Evolutionary conservation across 2,113 vertebrate genomes (phyloP), one percentile per base, ranked within the genome.

Genomic region (Clarias macrocephalus): DNA sequence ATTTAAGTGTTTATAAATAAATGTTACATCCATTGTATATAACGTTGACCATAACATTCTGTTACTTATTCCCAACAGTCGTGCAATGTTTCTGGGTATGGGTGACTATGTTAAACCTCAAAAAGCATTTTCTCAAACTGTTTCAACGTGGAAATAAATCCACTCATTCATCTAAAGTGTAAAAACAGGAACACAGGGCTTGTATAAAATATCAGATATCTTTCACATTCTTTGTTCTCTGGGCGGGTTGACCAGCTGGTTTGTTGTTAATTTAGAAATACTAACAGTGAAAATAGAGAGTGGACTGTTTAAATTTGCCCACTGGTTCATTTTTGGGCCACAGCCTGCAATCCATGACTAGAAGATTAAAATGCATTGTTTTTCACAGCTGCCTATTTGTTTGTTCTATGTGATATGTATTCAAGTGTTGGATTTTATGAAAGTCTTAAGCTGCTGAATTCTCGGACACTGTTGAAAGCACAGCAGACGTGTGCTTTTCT

Each of bases 381-480:
- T 81, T 91, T 89, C 77, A 84, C 10, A 84, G 79, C 89, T 91
- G 88, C 80, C 91, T 85, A 86, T 93, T 91, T 90, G 83, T 85
- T 80, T 91, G 84, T 56, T 86, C 54, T 79, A 28, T 86, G 79
- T 92, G 92, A 94, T 93, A 94, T 93, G 91, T n/a, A 60, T 37
- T n/a, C n/a, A 62, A 68, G 11, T 28, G 25, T 23, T 80, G 16
- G 89, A 89, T 89, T 82, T 81, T 81, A 85, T 60, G 76, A 89
- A 86, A 82, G 87, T 88, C 90, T 77, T 82, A 73, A 89, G 87
- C 84, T 86, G 42, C 28, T 48, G 28, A 80, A 52, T n/a, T 48
- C 28, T 68, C 28, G 42, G 10, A 60, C 30, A 68, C 80, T 37
- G 75, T 18, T 79, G 52, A 56, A 82, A 65, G 12, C 5, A 8